Evolutionary conservation across 2,797 vertebrate species (phyloP).

Genomic region (Channa striata): DNA sequence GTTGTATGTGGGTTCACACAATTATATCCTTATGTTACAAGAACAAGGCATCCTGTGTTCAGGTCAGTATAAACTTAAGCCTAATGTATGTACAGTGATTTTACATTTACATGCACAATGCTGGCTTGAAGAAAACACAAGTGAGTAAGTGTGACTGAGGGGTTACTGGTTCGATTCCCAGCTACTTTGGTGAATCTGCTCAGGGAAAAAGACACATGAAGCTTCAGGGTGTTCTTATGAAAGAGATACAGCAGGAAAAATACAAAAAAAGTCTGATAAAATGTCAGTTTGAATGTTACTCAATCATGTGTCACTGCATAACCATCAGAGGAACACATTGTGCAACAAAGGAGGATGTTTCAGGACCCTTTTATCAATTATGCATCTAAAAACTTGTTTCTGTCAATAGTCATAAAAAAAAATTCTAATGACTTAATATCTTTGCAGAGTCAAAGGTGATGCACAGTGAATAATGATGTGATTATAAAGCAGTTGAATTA

Average conservation of each 20-base stretch:
- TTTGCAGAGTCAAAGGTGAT: neutral
- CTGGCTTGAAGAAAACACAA: too few relatives aligned
- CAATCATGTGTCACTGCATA: neutral
- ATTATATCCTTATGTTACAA: constrained; percentile 28
- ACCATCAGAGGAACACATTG: neutral
- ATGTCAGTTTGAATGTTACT: neutral
- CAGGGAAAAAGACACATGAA: too few relatives aligned
- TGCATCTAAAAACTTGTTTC: neutral
- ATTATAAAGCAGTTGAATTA: neutral
- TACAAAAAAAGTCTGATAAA: neutral
- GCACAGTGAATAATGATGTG: neutral
- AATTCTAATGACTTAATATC: too few relatives aligned
- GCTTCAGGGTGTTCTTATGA: too few relatives aligned
- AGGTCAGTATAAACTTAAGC: neutral
- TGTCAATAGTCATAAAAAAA: neutral
- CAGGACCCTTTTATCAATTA: neutral
- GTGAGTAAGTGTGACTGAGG: too few relatives aligned
- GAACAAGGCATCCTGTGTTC: neutral
- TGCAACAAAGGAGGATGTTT: neutral
- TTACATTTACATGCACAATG: neutral
- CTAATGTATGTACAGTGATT: neutral
- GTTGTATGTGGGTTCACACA: constrained; percentile 64
- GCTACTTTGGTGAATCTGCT: too few relatives aligned
- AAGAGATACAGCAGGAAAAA: neutral
- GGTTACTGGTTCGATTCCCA: too few relatives aligned